Conservation (phyloP, 2,888 invertebrate genomes). For the Hedychridium roseum region DNA sequence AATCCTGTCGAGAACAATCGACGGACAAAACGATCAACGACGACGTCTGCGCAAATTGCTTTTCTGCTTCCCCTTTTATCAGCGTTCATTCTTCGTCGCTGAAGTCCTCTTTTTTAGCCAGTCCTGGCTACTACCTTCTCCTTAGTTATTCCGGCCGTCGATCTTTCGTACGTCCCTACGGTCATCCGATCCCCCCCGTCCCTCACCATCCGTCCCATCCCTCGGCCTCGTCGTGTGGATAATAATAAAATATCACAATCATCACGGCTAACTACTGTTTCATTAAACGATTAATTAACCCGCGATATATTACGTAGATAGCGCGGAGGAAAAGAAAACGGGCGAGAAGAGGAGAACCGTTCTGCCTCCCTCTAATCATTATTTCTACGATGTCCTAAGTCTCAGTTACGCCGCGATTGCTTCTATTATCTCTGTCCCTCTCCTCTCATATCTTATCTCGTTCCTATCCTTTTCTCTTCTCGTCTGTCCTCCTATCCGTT, state of each 20-base stretch:
- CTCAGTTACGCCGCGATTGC: conserved; percentile 14
- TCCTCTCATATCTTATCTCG: conserved; percentile 8
- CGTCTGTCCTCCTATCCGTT: conserved; percentile 1
- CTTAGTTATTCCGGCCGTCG: conserved; percentile 19
- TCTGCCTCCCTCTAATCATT: conserved; percentile 21
- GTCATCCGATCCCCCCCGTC: conserved; percentile 21
- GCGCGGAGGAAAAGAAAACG: too few relatives aligned
- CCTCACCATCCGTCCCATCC: conserved; percentile 14
- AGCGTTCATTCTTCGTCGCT: neutral
- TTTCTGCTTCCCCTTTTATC: conserved; percentile 22
- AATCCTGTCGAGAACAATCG: conserved; percentile 34
- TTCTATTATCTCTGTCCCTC: neutral
- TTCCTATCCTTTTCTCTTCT: conserved; percentile 6
- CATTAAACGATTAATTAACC: conserved; percentile 61
- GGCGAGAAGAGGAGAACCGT: too few relatives aligned
- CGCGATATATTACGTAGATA: conserved; percentile 58
- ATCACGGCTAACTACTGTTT: conserved; percentile 62
- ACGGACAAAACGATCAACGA: conserved; percentile 22
- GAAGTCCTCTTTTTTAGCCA: conserved; percentile 3
- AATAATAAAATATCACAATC: conserved; percentile 60
- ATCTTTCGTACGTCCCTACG: conserved; percentile 20
- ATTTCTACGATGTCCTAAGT: conserved; percentile 23
- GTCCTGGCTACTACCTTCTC: conserved; percentile 12
- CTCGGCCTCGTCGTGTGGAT: conserved; percentile 32
- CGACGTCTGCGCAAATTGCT: conserved; percentile 52